phyloP scores from a whole-genome alignment of 2,797 vertebrate genomes.

The Cichlasoma orientale region DNA sequence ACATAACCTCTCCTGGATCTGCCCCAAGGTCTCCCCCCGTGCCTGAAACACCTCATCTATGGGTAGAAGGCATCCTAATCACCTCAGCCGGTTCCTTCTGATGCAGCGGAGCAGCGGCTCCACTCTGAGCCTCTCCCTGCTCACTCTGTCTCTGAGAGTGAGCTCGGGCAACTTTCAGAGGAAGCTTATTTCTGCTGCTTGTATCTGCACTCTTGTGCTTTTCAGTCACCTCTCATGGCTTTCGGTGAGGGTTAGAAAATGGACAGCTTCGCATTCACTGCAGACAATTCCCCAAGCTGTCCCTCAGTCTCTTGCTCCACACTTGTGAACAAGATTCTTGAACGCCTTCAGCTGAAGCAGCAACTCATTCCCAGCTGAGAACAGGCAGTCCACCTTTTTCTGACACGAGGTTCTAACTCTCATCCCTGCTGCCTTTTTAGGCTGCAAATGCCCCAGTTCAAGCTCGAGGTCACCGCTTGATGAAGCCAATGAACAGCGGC shows the following conservation, averaged over 20 bases:
- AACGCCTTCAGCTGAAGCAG: neutral
- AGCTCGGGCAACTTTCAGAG: neutral
- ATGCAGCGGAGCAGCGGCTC: neutral
- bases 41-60: neutral
- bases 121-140: neutral
- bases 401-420: rapidly evolving
- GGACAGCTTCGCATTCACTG: neutral
- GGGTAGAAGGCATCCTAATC: neutral
- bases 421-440: neutral
- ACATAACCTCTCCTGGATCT: neutral
- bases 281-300: neutral
- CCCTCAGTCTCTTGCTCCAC: neutral
- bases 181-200: neutral
- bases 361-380: neutral
- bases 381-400: rapidly evolving
- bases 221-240: neutral
- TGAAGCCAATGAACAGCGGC: neutral
- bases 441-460: neutral
- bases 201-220: neutral
- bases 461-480: neutral
- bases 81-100: neutral
- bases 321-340: neutral
- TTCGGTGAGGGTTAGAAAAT: neutral
- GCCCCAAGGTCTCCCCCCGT: neutral
- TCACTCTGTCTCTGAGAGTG: neutral